Base-by-base conservation (phyloP, 2,113 vertebrate genomes). In the Macheiramphus alcinus region DNA sequence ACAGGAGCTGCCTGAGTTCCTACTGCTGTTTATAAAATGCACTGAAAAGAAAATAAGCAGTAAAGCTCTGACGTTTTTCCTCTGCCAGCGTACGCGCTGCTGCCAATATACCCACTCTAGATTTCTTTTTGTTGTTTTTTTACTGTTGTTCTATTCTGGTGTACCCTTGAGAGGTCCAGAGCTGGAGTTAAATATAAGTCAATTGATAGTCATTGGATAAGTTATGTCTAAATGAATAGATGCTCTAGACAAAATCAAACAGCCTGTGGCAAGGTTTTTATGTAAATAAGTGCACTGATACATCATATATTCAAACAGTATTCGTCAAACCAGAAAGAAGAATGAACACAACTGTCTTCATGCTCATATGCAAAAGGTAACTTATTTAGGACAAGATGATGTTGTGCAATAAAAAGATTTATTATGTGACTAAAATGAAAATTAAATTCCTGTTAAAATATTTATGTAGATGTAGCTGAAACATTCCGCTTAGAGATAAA, bases 361-460 rank as follows among this genome's bases (percentile, higher is more conserved):
- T 2, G 12, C n/a, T 71, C 76, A 27, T 92, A 78, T 3, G 14
- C 61, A 90, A 96, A 93, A 97, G 48, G 68, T 68, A 97, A 97
- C 88, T 96, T 80, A 95, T 96, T 98, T 97, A 95, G 89, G 83
- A 91, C 68, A 92, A 97, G 96, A 95, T 34, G 55, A 90, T 91
- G 55, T 74, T 40, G 32, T 73, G 53, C 38, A 96, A 96, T 94
- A 66, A 88, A 88, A 95, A 94, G 94, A 98, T 98, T 96, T 97
- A 97, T 86, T 76, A 47, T 83, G 36, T 92, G 96, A 97, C 93
- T 85, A 94, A 97, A 97, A 97, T 95, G 81, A 98, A 97, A 98
- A 98, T 98, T 97, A 98, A 98, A 98, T 97, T 96, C 95, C 90
- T 95, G 75, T 97, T 98, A 98, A 98, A 98, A 98, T 98, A 98